phyloP scores from a whole-genome alignment of 2,797 vertebrate genomes.

The Varecia variegata region DNA sequence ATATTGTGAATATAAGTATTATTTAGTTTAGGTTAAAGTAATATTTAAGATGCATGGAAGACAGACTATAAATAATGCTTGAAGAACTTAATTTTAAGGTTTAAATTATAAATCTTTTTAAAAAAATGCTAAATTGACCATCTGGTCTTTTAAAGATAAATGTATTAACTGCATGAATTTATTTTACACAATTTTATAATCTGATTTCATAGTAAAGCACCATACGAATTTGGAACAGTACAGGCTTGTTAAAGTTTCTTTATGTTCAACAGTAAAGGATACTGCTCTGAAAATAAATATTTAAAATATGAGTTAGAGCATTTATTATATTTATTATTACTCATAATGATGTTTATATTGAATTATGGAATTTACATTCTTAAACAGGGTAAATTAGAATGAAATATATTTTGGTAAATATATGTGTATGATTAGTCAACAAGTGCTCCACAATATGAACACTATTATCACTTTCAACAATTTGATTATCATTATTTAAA shows the following conservation, averaged over 20 bases:
- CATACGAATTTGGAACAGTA: constrained; percentile 62
- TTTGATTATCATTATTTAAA: neutral
- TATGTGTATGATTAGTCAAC: neutral
- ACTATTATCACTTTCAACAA: neutral
- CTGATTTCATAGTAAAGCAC: constrained; percentile 69
- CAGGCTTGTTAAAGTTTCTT: constrained; percentile 56
- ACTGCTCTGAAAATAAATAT: neutral
- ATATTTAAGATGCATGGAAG: neutral
- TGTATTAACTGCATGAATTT: constrained; percentile 70
- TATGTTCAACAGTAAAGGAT: constrained; percentile 57
- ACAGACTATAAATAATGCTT: neutral
- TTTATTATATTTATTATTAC: constrained; percentile 17
- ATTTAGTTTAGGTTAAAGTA: constrained; percentile 36
- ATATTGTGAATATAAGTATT: neutral
- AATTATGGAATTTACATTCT: neutral
- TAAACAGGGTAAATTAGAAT: neutral
- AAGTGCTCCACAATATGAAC: neutral
- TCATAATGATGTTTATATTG: neutral
- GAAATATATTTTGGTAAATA: constrained; percentile 16
- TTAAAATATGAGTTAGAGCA: neutral
- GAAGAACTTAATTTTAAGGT: constrained; percentile 52
- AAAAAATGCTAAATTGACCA: constrained; percentile 65
- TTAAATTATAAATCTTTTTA: constrained; percentile 61
- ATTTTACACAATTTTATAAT: constrained; percentile 69
- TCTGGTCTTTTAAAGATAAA: constrained; percentile 76